phyloP scores from a whole-genome alignment of 2,888 invertebrate genomes.

The Frankliniella intonsa region DNA sequence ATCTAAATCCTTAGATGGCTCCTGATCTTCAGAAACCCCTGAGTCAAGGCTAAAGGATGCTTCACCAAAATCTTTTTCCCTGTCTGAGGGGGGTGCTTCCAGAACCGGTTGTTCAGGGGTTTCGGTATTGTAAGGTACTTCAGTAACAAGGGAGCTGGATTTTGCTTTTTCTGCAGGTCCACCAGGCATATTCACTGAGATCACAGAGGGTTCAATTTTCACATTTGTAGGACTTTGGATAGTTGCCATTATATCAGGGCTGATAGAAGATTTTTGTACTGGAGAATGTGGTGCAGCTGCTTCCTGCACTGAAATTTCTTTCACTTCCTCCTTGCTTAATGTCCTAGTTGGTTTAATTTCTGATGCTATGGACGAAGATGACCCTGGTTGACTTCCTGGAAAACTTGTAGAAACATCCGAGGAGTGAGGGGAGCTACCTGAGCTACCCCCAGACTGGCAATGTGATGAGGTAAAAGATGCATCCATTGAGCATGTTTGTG shows the following conservation, averaged over 20 bases:
- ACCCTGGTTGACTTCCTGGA: neutral
- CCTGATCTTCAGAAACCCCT: neutral
- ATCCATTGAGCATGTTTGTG: slow-evolving; percentile 4
- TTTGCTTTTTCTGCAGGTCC: slow-evolving; percentile 32
- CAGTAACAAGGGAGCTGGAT: slow-evolving; percentile 31
- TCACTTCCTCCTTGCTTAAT: slow-evolving; percentile 40
- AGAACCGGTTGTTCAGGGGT: slow-evolving; percentile 2
- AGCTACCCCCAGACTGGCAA: neutral
- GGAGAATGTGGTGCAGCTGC: neutral
- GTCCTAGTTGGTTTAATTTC: slow-evolving; percentile 49
- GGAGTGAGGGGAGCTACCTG: neutral
- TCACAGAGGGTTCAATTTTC: slow-evolving; percentile 4
- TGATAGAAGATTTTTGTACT: neutral
- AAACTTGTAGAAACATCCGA: neutral
- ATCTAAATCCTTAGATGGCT: slow-evolving; percentile 1
- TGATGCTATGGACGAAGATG: slow-evolving; percentile 2
- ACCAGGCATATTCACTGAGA: slow-evolving; percentile 32
- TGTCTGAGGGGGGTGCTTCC: slow-evolving; percentile 1
- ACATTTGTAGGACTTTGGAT: neutral
- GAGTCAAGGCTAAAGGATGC: neutral
- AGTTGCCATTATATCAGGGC: slow-evolving; percentile 31
- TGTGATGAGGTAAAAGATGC: neutral
- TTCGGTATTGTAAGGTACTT: slow-evolving; percentile 35
- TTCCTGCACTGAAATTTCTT: slow-evolving; percentile 37
- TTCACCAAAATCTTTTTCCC: neutral